These are phyloP conservation scores for Cuniculus paca DNA, from an alignment of 2,797 vertebrate genomes.

Conservation along the genomic window DNA sequence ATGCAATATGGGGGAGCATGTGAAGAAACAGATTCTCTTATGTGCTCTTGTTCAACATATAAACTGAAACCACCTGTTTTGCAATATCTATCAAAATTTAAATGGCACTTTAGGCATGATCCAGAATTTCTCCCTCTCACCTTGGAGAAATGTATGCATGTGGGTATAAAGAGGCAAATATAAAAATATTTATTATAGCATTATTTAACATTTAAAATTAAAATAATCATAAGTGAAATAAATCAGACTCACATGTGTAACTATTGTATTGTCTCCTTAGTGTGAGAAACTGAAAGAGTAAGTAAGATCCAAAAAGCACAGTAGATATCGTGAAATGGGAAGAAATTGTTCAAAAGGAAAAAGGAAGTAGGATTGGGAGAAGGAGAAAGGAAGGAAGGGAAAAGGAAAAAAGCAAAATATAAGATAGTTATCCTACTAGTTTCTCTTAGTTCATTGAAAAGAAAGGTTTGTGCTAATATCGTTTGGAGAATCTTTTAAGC, in stretches of 20 bases:
- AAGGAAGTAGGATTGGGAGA: too few relatives aligned
- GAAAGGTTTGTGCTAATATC: not conserved
- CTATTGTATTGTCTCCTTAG: too few relatives aligned
- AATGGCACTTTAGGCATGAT: not conserved
- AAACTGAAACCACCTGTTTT: conserved; percentile 2
- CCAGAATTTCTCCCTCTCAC: not conserved
- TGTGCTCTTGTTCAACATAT: not conserved
- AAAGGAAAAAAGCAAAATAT: not conserved
- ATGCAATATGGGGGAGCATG: not conserved
- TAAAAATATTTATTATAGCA: not conserved
- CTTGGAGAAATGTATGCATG: not conserved
- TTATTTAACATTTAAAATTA: not conserved
- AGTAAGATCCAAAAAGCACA: too few relatives aligned
- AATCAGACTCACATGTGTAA: too few relatives aligned
- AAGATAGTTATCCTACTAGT: not conserved
- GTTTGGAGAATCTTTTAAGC: not conserved
- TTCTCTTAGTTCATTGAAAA: not conserved
- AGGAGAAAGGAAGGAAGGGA: not conserved
- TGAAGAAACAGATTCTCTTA: not conserved
- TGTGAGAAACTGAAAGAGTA: too few relatives aligned
- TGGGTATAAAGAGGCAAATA: not conserved
- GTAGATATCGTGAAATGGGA: too few relatives aligned
- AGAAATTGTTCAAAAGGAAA: too few relatives aligned
- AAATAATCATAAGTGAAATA: not conserved
- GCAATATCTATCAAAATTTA: conserved; percentile 36